These are phyloP conservation scores for Baryphthengus martii DNA, from an alignment of 2,113 vertebrate species.

Conservation along the genomic window DNA sequence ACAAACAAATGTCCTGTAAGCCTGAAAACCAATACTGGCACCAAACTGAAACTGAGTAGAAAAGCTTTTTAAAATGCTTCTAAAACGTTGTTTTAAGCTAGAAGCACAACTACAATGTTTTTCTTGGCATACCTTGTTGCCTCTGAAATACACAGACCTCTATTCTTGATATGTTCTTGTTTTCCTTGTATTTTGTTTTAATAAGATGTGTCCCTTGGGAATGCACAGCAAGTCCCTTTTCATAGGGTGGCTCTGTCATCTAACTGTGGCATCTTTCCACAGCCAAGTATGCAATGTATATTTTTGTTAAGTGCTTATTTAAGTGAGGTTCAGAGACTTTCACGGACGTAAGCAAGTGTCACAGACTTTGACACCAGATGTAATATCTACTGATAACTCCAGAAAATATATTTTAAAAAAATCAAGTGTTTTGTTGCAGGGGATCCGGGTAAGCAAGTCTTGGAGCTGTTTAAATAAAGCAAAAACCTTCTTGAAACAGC, in stretches of 20 bases:
- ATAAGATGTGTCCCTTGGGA: background rate
- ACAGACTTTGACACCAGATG: background rate
- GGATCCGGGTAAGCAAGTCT: background rate
- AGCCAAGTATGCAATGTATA: background rate
- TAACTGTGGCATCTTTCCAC: background rate
- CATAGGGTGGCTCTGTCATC: background rate
- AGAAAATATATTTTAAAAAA: background rate
- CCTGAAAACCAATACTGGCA: background rate
- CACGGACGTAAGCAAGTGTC: background rate
- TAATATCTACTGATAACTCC: background rate
- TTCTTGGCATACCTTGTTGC: background rate
- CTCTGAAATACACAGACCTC: background rate
- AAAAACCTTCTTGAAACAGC: background rate
- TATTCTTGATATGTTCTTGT: background rate
- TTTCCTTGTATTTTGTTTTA: conserved; percentile 23
- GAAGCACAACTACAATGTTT: conserved; percentile 5
- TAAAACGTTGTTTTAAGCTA: background rate
- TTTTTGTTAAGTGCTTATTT: background rate
- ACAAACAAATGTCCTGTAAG: background rate
- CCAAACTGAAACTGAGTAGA: background rate
- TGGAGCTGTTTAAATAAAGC: background rate
- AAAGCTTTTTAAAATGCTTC: background rate
- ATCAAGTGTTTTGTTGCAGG: background rate
- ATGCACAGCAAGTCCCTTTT: background rate
- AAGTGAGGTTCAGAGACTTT: background rate